phyloP scores from a whole-genome alignment of 2,113 vertebrate genomes.

The Pygoscelis antarcticus region DNA sequence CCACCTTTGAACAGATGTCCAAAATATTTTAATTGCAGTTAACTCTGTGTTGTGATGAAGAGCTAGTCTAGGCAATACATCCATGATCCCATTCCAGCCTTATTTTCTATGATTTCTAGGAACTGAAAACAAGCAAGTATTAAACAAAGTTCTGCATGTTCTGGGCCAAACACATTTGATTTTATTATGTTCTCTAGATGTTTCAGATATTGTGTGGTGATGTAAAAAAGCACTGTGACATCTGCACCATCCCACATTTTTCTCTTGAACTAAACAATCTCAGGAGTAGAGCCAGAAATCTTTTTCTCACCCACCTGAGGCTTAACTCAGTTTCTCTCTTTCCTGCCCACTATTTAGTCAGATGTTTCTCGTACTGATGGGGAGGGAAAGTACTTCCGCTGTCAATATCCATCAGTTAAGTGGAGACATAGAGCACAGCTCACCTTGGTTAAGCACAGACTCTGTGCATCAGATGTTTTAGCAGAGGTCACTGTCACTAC shows the following conservation, averaged over 20 bases:
- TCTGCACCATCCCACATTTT: not conserved
- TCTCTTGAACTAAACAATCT: not conserved
- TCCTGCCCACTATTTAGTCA: not conserved
- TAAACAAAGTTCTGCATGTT: not conserved
- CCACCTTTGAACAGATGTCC: not conserved
- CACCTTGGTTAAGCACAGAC: not conserved
- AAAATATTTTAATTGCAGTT: not conserved
- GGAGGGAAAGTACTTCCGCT: not conserved
- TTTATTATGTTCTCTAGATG: not conserved
- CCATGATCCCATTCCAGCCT: not conserved
- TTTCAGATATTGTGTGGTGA: not conserved
- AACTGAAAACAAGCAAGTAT: not conserved
- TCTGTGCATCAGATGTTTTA: not conserved
- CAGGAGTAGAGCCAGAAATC: not conserved
- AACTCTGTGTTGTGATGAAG: not conserved
- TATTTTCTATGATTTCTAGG: not conserved
- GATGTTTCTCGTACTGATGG: not conserved
- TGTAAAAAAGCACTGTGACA: not conserved
- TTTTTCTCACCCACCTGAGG: not conserved
- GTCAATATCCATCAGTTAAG: not conserved
- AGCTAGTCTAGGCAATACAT: not conserved
- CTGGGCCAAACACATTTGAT: not conserved
- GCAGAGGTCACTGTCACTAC: not conserved
- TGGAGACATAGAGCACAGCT: not conserved
- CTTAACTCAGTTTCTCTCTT: not conserved